phyloP scores from a whole-genome alignment of 2,113 vertebrate genomes.

The Lonchura striata region DNA sequence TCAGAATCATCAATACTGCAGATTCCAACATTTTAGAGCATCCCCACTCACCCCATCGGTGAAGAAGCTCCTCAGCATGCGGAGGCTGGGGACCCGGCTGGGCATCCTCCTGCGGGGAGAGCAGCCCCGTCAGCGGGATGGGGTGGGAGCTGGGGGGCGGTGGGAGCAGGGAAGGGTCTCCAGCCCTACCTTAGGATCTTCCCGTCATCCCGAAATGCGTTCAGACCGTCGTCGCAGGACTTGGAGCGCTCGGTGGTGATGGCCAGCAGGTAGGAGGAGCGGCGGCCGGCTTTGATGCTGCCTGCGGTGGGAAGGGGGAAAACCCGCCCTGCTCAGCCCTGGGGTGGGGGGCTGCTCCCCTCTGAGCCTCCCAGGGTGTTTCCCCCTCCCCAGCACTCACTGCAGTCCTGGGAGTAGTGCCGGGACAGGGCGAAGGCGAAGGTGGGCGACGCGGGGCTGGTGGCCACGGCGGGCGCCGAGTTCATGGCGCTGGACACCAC shows the following conservation, averaged over 20 bases:
- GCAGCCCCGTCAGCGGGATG: neutral
- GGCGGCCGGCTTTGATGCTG: constrained; percentile 91
- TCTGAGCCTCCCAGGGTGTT: rapidly evolving
- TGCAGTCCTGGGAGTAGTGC: constrained; percentile 95
- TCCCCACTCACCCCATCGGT: constrained; percentile 88
- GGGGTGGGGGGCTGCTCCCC: neutral
- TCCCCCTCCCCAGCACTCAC: constrained; percentile 76
- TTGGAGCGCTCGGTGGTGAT: constrained; percentile 96
- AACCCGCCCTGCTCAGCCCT: neutral
- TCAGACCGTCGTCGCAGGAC: constrained; percentile 96
- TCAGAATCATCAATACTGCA: no score
- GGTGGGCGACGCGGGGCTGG: constrained; percentile 88
- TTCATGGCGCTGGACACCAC: constrained; percentile 96
- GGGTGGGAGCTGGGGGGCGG: rapidly evolving
- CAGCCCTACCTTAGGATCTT: constrained; percentile 73
- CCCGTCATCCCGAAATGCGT: constrained; percentile 89
- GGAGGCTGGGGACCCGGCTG: constrained; percentile 86
- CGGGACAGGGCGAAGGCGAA: constrained; percentile 88
- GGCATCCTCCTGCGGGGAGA: constrained; percentile 83
- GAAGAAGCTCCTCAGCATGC: constrained; percentile 91
- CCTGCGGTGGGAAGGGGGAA: constrained; percentile 68
- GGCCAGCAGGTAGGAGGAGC: constrained; percentile 97
- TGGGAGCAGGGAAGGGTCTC: rapidly evolving
- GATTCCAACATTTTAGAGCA: no score
- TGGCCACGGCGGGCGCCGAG: constrained; percentile 83